Conservation (phyloP, 2,797 vertebrate genomes). For the Darevskia nairensis region DNA sequence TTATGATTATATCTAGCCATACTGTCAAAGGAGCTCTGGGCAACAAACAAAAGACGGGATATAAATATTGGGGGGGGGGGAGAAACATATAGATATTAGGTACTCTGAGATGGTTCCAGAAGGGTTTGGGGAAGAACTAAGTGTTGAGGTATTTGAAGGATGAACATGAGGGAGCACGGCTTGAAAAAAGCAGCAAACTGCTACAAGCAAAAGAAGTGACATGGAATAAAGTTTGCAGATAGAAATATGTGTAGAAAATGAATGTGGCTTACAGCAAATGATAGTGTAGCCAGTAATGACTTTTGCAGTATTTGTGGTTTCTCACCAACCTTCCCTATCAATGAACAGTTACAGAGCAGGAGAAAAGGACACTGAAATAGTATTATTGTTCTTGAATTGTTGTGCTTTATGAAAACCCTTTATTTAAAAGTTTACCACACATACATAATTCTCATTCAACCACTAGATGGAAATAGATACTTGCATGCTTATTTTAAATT, state of each 20-base stretch:
- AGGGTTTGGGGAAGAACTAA: no score
- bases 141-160: neutral
- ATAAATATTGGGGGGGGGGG: no score
- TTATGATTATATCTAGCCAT: no score
- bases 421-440: slow-evolving; percentile 12
- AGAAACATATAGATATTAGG: no score
- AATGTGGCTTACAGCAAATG: neutral
- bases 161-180: neutral
- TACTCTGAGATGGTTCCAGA: neutral
- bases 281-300: neutral
- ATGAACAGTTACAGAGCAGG: neutral
- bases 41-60: no score
- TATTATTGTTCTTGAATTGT: neutral
- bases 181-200: neutral
- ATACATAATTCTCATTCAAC: slow-evolving; percentile 19
- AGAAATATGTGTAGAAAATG: neutral
- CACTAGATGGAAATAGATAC: slow-evolving; percentile 76
- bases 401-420: neutral
- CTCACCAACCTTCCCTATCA: neutral
- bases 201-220: neutral
- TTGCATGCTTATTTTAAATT: slow-evolving; percentile 28
- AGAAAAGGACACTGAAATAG: neutral
- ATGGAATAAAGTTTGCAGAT: neutral
- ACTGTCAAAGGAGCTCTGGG: no score
- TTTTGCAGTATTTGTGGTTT: neutral